Percentiles rank a stretch among this genome's conserved stretches.
These are phyloP conservation scores for Palythoa caribaeorum DNA, from an alignment of 92 coral and sea anemone genomes.

Conservation along the genomic window DNA sequence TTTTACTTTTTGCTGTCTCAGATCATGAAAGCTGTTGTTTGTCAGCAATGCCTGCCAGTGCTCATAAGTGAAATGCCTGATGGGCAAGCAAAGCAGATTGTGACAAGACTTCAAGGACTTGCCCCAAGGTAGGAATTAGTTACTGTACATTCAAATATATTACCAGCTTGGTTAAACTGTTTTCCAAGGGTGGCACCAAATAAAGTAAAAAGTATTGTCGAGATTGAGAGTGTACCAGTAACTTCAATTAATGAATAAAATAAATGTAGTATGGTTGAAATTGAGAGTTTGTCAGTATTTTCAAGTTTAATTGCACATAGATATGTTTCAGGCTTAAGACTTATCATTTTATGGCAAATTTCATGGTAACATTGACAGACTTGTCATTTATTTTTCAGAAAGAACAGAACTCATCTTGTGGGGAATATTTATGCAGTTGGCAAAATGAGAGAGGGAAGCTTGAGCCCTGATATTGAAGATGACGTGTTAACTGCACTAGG, in stretches of 20 bases:
- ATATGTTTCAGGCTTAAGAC: background rate
- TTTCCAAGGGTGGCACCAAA: background rate
- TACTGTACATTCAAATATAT: background rate
- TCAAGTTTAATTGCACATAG: background rate
- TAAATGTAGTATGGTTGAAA: background rate
- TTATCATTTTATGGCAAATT: background rate
- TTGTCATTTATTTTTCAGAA: conserved; percentile 19
- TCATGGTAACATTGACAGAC: background rate
- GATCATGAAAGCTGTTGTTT: background rate
- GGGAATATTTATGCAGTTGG: conserved; percentile 35
- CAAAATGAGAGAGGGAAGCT: conserved; percentile 7
- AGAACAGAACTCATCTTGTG: conserved; percentile 32
- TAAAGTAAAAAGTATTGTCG: background rate
- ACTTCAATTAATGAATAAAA: background rate
- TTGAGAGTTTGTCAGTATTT: background rate
- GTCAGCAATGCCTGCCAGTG: background rate
- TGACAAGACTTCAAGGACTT: conserved; percentile 16
- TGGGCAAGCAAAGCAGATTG: conserved; percentile 10
- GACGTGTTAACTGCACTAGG: conserved; percentile 1
- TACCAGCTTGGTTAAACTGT: background rate
- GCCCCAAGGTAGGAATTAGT: conserved; percentile 13
- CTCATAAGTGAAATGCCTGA: background rate
- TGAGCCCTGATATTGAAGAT: conserved; percentile 34
- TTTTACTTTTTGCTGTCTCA: background rate
- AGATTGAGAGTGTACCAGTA: conserved; percentile 1